Conservation (phyloP, 2,113 vertebrate species). For the Helogale parvula region DNA sequence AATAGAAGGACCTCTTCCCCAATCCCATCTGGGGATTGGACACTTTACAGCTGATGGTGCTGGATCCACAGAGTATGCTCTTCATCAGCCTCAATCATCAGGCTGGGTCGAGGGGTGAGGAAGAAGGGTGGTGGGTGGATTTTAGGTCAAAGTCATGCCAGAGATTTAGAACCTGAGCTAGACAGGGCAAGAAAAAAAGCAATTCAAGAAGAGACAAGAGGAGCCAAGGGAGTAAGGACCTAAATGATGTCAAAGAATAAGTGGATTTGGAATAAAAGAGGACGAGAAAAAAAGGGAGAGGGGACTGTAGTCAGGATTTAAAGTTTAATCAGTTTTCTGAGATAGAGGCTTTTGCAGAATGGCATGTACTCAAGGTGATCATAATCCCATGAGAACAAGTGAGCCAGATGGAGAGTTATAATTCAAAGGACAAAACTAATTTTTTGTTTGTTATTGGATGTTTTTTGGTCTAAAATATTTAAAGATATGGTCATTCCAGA, state of each 20-base stretch:
- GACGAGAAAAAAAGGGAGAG: neutral
- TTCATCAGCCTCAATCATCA: neutral
- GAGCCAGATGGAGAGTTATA: neutral
- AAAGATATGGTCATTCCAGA: neutral
- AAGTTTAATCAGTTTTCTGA: neutral
- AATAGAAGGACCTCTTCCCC: neutral
- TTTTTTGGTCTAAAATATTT: constrained; percentile 14
- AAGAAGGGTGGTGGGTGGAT: neutral
- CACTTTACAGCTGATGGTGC: neutral
- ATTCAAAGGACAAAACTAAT: neutral
- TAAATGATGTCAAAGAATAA: neutral
- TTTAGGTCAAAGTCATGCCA: neutral
- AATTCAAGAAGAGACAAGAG: neutral
- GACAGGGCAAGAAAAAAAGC: neutral
- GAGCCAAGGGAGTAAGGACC: neutral
- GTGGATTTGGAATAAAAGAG: neutral
- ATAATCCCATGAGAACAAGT: neutral
- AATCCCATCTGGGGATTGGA: rapidly evolving
- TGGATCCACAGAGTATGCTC: neutral
- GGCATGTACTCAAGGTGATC: neutral
- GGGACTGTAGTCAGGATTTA: neutral
- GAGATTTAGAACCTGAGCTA: neutral
- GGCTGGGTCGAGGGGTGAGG: neutral
- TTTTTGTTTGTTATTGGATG: neutral
- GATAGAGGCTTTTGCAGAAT: neutral